Percentiles rank a stretch among this genome's conserved stretches.
phyloP scores from a whole-genome alignment of 2,113 vertebrate species.

The Tricholaema leucomelas region DNA sequence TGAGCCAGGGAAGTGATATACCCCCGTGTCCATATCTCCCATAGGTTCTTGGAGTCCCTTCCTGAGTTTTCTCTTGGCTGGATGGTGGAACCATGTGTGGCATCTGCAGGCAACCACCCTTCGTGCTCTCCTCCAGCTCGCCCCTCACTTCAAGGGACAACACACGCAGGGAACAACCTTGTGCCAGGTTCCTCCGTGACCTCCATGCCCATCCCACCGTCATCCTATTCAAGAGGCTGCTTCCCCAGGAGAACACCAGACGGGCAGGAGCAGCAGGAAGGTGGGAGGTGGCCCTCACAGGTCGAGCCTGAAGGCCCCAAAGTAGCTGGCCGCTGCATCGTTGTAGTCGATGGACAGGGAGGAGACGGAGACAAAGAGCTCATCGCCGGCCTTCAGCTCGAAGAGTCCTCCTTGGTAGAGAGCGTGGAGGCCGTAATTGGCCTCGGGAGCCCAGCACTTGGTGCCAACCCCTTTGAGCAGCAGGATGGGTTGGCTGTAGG shows the following conservation, averaged over 20 bases:
- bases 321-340: constrained; percentile 83
- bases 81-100: too few relatives aligned
- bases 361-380: constrained; percentile 88
- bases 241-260: rapidly evolving
- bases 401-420: constrained; percentile 90
- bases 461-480: constrained; percentile 88
- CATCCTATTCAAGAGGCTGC: rapidly evolving
- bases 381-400: constrained; percentile 82
- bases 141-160: rapidly evolving
- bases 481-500: constrained; percentile 82
- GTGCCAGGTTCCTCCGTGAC: rapidly evolving
- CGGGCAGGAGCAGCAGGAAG: neutral
- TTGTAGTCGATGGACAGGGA: constrained; percentile 80
- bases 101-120: rapidly evolving
- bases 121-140: neutral
- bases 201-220: rapidly evolving
- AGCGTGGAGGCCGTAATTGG: constrained; percentile 85
- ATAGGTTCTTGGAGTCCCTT: rapidly evolving
- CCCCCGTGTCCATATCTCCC: rapidly evolving
- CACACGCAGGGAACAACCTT: rapidly evolving
- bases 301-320: constrained; percentile 85
- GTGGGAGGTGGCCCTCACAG: constrained; percentile 59
- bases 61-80: neutral
- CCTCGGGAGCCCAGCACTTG: constrained; percentile 86
- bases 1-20: neutral